Conservation (phyloP, 2,113 vertebrate species). For the Suricata suricatta region DNA sequence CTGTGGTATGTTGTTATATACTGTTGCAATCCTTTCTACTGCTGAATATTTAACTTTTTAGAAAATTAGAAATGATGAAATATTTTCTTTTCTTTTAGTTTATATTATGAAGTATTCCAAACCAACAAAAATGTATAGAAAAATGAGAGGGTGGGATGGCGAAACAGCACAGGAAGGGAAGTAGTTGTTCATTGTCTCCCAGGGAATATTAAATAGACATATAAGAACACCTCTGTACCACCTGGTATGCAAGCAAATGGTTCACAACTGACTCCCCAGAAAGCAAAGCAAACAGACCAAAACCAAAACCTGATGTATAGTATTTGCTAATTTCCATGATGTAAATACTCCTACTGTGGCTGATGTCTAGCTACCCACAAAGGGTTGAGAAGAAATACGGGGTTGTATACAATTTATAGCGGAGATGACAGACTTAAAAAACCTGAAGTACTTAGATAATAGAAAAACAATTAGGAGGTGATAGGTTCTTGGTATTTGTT, state of each 20-base stretch:
- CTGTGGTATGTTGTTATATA: background rate
- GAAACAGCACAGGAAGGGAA: background rate
- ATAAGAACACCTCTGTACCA: background rate
- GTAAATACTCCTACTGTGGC: background rate
- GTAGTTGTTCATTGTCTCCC: background rate
- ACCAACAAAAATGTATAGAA: background rate
- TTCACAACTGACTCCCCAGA: background rate
- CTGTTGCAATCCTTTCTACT: slow-evolving; percentile 15
- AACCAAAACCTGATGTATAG: slow-evolving; percentile 3
- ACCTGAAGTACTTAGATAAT: background rate
- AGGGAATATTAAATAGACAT: background rate
- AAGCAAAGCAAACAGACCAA: background rate
- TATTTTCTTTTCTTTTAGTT: slow-evolving; percentile 31
- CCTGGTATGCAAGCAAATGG: background rate
- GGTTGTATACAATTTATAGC: background rate
- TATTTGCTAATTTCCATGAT: background rate
- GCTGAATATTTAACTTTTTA: background rate
- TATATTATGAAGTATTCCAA: slow-evolving; percentile 22
- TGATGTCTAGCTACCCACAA: background rate
- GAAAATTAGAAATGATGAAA: background rate
- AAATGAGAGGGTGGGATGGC: background rate
- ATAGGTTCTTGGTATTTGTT: slow-evolving; percentile 37
- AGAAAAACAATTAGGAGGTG: slow-evolving; percentile 11
- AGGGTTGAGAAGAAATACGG: background rate
- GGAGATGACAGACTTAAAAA: background rate